A percentile compares a stretch with the other conserved stretches of the same genome.
Conservation (phyloP, 2,113 vertebrate species). For the Pelmatolapia mariae region DNA sequence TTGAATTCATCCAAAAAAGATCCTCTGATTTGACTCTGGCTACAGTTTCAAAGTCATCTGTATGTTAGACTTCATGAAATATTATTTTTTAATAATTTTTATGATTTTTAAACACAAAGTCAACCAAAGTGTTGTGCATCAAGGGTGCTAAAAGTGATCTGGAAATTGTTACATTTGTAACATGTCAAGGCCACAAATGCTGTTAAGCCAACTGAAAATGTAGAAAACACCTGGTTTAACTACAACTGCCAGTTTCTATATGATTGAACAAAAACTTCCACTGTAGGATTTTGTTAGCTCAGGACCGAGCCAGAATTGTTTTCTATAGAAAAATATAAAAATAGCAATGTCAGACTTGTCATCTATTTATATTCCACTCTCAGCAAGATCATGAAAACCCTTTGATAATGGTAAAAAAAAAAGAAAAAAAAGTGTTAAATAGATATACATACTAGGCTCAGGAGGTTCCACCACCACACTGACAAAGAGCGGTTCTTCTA, state of each 20-base stretch:
- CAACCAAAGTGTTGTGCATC: neutral
- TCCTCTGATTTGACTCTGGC: neutral
- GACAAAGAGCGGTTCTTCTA: constrained; percentile 31
- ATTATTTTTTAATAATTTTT: neutral
- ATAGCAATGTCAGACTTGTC: neutral
- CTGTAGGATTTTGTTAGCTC: neutral
- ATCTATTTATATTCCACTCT: neutral
- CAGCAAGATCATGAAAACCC: neutral
- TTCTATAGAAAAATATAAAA: neutral
- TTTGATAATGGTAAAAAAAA: neutral
- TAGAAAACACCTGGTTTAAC: neutral
- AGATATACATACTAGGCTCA: constrained; percentile 40
- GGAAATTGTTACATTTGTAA: neutral
- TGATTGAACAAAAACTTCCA: neutral
- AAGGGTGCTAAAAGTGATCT: neutral
- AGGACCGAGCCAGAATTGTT: neutral
- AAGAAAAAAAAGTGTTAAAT: neutral
- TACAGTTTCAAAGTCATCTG: neutral
- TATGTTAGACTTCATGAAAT: neutral
- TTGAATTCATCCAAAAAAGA: neutral
- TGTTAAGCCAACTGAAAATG: neutral
- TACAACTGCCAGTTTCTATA: neutral
- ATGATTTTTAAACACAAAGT: neutral
- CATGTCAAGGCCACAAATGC: neutral
- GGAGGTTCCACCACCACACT: constrained; percentile 45